Percentiles rank a stretch among this genome's conserved stretches.
phyloP scores from a whole-genome alignment of 2,888 invertebrate genomes.

The Archips xylosteana region DNA sequence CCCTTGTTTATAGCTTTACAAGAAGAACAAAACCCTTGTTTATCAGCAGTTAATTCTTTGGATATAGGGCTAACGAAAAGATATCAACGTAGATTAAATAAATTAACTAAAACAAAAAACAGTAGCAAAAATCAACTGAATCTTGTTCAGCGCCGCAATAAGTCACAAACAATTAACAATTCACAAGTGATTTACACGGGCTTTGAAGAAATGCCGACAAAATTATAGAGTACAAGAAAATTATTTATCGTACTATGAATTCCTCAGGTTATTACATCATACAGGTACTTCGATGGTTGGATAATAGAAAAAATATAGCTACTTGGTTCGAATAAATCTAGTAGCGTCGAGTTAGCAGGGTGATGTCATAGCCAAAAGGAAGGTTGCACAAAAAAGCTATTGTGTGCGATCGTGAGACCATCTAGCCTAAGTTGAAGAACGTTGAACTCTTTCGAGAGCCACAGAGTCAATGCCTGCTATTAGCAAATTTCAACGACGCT shows the following conservation, averaged over 20 bases:
- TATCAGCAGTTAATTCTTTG: not conserved
- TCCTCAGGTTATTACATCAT: constrained; percentile 33
- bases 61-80: not conserved
- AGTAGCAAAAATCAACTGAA: not conserved
- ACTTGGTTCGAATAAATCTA: constrained; percentile 41
- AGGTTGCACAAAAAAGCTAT: constrained; percentile 81
- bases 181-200: not conserved
- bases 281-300: constrained; percentile 23
- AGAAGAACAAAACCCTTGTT: too few species aligned
- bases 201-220: constrained; percentile 31
- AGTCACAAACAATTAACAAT: constrained; percentile 16
- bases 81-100: not conserved
- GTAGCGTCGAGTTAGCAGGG: constrained; percentile 49
- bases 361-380: constrained; percentile 83
- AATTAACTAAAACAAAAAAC: not conserved
- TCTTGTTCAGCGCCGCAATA: not conserved
- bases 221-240: constrained; percentile 36
- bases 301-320: constrained; percentile 33
- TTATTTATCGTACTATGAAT: constrained; percentile 26
- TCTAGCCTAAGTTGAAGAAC: constrained; percentile 74
- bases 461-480: constrained; percentile 75
- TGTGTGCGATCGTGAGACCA: constrained; percentile 81
- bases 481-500: constrained; percentile 65
- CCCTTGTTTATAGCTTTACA: too few species aligned
- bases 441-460: constrained; percentile 81